phyloP scores from a whole-genome alignment of 2,113 vertebrate genomes.

The Laterallus jamaicensis region DNA sequence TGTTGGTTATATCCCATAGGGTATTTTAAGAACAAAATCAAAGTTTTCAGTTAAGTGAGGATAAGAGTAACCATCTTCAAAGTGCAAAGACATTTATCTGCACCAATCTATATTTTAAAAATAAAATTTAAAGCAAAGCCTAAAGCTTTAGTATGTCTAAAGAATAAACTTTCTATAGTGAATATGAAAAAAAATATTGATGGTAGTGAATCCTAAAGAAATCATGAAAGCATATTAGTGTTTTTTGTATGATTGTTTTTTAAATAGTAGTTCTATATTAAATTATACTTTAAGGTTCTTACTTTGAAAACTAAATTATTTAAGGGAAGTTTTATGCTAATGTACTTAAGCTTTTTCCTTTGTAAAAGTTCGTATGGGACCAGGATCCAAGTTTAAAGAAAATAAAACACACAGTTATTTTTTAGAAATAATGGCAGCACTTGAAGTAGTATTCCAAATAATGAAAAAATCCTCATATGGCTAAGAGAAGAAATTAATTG shows the following conservation, averaged over 20 bases:
- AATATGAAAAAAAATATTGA: background rate
- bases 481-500: background rate
- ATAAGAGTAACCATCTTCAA: background rate
- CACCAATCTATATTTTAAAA: background rate
- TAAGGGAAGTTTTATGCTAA: background rate
- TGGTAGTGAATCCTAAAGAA: background rate
- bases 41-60: background rate
- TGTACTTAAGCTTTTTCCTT: background rate
- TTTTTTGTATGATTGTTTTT: background rate
- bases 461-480: rapidly evolving
- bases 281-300: background rate
- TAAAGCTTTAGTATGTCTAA: background rate
- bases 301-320: background rate
- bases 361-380: background rate
- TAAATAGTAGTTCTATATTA: background rate
- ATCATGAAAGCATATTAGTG: rapidly evolving
- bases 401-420: background rate
- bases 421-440: background rate
- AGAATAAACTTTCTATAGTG: background rate
- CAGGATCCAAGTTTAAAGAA: background rate
- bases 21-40: background rate
- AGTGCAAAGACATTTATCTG: background rate
- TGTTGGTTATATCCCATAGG: background rate
- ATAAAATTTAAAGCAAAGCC: background rate
- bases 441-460: background rate